phyloP scores from a whole-genome alignment of 2,113 vertebrate genomes.

The Nothobranchius furzeri region DNA sequence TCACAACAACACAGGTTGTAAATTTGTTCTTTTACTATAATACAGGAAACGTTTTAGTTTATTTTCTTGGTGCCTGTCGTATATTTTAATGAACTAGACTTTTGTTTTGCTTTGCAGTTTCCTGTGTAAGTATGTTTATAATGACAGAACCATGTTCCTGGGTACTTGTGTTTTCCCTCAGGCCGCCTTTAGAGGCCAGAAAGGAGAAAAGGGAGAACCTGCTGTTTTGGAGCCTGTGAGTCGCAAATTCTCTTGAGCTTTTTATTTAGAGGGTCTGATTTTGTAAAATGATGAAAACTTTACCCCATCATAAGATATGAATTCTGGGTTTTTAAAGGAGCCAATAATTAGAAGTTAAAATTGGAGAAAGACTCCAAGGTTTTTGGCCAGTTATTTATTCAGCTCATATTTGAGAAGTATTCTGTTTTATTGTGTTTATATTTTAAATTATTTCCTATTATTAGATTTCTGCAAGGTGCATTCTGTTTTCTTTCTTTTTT shows the following conservation, averaged over 20 bases:
- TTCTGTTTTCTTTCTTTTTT: not conserved
- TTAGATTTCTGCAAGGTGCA: not conserved
- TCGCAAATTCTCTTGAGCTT: conserved; percentile 25
- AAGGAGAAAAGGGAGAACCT: conserved; percentile 91
- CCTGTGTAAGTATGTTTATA: conserved; percentile 30
- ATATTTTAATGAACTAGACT: no score
- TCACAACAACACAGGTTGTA: not conserved
- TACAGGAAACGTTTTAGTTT: not conserved
- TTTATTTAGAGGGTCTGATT: not conserved
- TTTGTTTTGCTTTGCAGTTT: not conserved
- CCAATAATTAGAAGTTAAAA: not conserved
- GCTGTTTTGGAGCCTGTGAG: conserved; percentile 91
- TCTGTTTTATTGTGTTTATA: no score
- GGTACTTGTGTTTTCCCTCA: conserved; percentile 87
- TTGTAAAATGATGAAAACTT: not conserved
- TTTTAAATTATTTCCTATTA: no score
- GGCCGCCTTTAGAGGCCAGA: conserved; percentile 82
- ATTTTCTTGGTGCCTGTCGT: not conserved
- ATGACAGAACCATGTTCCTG: conserved; percentile 78
- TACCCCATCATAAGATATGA: not conserved
- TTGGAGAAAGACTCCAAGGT: not conserved
- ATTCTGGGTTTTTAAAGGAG: not conserved
- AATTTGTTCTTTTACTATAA: no score
- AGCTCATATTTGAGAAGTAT: no score
- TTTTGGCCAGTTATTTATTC: no score